A percentile compares a stretch with the other conserved stretches of the same genome.
phyloP scores from a whole-genome alignment of 2,888 invertebrate genomes.

The Megaustenia siamemsis region DNA sequence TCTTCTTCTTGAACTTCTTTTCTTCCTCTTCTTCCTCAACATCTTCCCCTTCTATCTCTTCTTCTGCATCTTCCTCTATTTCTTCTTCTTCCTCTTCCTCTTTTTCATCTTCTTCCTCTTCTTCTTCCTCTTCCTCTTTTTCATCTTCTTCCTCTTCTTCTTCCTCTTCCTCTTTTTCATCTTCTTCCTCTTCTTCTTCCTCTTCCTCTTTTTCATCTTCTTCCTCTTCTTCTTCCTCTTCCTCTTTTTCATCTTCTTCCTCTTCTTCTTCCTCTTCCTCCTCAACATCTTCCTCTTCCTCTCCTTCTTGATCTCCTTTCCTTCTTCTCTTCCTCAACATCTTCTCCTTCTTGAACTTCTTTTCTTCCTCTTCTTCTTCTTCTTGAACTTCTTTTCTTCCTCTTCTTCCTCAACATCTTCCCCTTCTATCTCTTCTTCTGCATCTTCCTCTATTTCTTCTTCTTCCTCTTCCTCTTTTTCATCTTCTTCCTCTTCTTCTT shows the following conservation, averaged over 20 bases:
- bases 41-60: background rate
- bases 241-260: constrained; percentile 46
- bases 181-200: constrained; percentile 47
- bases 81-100: background rate
- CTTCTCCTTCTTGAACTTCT: background rate
- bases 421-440: background rate
- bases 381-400: no score
- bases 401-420: background rate
- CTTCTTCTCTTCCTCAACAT: background rate
- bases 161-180: constrained; percentile 40
- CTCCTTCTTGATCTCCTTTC: background rate
- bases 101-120: background rate
- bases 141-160: constrained; percentile 47
- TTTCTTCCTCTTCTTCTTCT: background rate
- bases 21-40: background rate
- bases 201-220: constrained; percentile 45
- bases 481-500: constrained; percentile 7
- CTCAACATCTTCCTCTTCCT: constrained; percentile 5
- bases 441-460: background rate
- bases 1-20: background rate
- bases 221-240: constrained; percentile 49
- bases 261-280: constrained; percentile 5
- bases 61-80: background rate
- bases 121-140: constrained; percentile 31
- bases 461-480: background rate